Evolutionary conservation across 2,797 vertebrate genomes (phyloP).

Genomic region (Uromys caudimaculatus): DNA sequence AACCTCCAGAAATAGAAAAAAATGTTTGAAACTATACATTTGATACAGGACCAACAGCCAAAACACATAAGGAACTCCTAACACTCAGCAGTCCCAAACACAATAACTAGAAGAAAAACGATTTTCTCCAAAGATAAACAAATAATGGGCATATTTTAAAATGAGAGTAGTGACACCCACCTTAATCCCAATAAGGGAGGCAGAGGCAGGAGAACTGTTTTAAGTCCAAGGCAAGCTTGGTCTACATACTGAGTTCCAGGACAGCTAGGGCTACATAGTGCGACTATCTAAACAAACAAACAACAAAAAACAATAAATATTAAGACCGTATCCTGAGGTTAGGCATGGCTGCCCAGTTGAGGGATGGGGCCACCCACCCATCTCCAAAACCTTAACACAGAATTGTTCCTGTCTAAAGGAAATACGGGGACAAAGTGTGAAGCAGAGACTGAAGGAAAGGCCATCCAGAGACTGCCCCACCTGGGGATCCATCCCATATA

Average conservation of each 20-base stretch:
- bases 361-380: too few species aligned
- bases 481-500: too few species aligned
- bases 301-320: neutral
- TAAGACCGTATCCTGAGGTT: too few species aligned
- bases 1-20: neutral
- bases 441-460: too few species aligned
- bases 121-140: neutral
- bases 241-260: neutral
- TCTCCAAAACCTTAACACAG: too few species aligned
- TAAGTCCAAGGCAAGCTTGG: neutral
- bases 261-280: neutral
- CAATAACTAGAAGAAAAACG: neutral
- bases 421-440: too few species aligned
- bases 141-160: neutral
- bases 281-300: neutral
- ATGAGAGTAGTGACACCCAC: neutral
- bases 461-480: too few species aligned
- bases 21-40: neutral
- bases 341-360: too few species aligned
- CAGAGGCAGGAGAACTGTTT: neutral
- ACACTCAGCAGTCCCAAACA: neutral
- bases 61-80: neutral
- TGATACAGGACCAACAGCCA: neutral
- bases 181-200: neutral
- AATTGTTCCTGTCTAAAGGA: too few species aligned